Evolutionary conservation across 1,140 invertebrate species (phyloP).

Genomic region (Hesperophylax magnus): DNA sequence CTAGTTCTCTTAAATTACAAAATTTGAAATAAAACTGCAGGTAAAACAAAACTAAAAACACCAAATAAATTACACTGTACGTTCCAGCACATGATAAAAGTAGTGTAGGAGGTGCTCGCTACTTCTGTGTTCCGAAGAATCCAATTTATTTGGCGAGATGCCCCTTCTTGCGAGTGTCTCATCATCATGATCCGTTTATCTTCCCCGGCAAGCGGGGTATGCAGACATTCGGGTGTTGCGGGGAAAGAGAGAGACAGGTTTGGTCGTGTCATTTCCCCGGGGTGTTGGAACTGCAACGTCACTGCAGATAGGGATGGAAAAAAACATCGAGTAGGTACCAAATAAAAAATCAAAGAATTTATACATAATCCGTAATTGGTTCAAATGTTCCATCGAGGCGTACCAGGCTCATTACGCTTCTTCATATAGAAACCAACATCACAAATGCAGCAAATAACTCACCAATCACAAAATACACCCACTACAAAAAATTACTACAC

Average conservation of each 20-base stretch:
- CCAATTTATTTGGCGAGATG: slow-evolving; percentile 24
- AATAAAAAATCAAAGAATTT: no score
- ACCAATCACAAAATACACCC: no score
- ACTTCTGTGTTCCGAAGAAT: not conserved
- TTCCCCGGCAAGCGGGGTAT: not conserved
- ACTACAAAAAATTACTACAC: no score
- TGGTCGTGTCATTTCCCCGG: slow-evolving; percentile 11
- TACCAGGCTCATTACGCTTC: no score
- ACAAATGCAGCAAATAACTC: no score
- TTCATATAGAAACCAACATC: no score
- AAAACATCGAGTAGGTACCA: no score
- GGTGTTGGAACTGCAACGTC: slow-evolving; percentile 14
- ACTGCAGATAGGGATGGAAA: not conserved
- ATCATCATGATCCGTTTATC: slow-evolving; percentile 37
- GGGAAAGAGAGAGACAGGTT: not conserved
- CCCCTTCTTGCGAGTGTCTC: slow-evolving; percentile 5
- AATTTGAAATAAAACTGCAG: not conserved
- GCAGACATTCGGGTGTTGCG: slow-evolving; percentile 7
- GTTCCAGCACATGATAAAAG: not conserved
- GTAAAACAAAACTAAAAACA: not conserved
- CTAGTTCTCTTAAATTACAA: not conserved
- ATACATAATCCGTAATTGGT: no score
- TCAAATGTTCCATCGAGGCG: no score
- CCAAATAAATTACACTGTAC: not conserved
- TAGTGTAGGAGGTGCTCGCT: not conserved